phyloP scores from a whole-genome alignment of 2,888 invertebrate genomes.

The Cancer borealis region DNA sequence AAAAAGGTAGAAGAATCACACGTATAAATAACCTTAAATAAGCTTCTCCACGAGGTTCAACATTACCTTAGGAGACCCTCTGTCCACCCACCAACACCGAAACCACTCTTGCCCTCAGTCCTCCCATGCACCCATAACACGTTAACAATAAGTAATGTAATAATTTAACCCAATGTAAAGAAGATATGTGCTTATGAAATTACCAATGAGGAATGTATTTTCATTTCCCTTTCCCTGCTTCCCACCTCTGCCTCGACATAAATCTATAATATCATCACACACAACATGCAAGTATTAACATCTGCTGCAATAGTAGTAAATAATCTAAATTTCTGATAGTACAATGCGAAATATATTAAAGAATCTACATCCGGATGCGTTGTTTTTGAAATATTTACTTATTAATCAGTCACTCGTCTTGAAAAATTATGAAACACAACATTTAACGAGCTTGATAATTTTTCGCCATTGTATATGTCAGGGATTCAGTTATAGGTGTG shows the following conservation, averaged over 20 bases:
- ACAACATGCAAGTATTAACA: slow-evolving; percentile 11
- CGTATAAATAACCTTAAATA: neutral
- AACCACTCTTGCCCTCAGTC: neutral
- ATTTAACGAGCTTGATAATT: neutral
- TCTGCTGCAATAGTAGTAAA: slow-evolving; percentile 31
- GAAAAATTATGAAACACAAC: neutral
- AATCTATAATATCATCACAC: neutral
- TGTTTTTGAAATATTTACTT: neutral
- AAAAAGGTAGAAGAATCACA: neutral
- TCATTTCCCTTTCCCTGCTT: neutral
- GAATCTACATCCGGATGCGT: neutral
- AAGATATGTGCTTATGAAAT: neutral
- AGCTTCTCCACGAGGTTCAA: neutral
- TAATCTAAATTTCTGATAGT: slow-evolving; percentile 38
- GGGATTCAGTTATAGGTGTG: neutral
- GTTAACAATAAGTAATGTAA: neutral
- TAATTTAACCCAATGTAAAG: neutral
- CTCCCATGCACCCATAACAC: neutral
- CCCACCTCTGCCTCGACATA: neutral
- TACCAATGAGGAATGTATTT: neutral
- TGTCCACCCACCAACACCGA: neutral
- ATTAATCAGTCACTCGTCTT: neutral
- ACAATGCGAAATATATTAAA: neutral
- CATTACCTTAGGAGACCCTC: neutral
- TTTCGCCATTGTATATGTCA: slow-evolving; percentile 4